Conservation (phyloP, 2,888 invertebrate genomes). For the Malachius bipustulatus region DNA sequence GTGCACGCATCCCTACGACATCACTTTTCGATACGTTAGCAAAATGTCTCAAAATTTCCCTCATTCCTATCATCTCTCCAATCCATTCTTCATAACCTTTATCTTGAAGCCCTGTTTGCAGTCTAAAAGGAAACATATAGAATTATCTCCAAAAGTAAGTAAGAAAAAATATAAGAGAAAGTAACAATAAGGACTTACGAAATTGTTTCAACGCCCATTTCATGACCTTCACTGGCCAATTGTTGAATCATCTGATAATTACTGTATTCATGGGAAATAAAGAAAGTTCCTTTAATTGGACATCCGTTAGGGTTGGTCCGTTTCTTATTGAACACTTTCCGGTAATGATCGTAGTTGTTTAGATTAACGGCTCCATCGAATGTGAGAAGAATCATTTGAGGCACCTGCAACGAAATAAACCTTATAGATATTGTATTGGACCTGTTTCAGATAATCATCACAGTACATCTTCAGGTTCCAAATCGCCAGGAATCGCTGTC, state of each 20-base stretch:
- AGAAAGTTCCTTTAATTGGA: slow-evolving; percentile 81
- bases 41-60: slow-evolving; percentile 72
- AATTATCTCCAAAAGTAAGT: too few relatives aligned
- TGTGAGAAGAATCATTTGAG: slow-evolving; percentile 85
- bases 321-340: slow-evolving; percentile 69
- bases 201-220: slow-evolving; percentile 61
- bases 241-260: slow-evolving; percentile 90
- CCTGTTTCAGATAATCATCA: too few relatives aligned
- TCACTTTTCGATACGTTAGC: slow-evolving; percentile 71
- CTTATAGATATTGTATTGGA: too few relatives aligned
- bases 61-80: slow-evolving; percentile 89
- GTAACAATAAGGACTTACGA: slow-evolving; percentile 58
- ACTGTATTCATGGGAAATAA: slow-evolving; percentile 82
- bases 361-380: slow-evolving; percentile 90
- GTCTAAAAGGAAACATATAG: too few relatives aligned
- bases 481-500: slow-evolving; percentile 71
- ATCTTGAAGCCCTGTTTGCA: slow-evolving; percentile 75
- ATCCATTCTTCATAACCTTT: slow-evolving; percentile 89
- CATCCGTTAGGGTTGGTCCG: slow-evolving; percentile 84
- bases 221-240: slow-evolving; percentile 80
- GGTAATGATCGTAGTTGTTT: slow-evolving; percentile 81
- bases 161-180: too few relatives aligned
- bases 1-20: slow-evolving; percentile 78
- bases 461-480: slow-evolving; percentile 68
- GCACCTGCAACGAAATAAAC: slow-evolving; percentile 66